Evolutionary conservation across 2,797 vertebrate species (phyloP).

Genomic region (Phylloscopus collybita): DNA sequence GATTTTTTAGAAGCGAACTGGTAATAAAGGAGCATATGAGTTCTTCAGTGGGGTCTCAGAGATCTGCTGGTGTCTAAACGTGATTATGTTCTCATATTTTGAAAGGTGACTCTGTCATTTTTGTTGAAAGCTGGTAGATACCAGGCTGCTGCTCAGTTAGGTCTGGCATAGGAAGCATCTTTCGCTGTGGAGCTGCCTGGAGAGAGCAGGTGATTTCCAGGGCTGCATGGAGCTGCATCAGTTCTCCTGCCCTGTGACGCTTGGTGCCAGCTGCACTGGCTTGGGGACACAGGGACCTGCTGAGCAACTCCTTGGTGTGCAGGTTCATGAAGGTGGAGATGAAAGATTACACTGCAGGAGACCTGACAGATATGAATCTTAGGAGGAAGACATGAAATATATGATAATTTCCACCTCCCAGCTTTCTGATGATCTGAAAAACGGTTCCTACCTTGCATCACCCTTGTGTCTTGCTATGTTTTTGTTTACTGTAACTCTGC

Average conservation of each 20-base stretch:
- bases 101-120: neutral
- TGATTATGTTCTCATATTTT: neutral
- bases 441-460: neutral
- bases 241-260: neutral
- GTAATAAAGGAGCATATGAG: neutral
- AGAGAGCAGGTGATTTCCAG: neutral
- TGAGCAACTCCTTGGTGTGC: neutral
- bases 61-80: neutral
- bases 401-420: neutral
- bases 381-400: neutral
- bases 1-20: neutral
- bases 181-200: neutral
- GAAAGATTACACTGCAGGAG: neutral
- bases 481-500: neutral
- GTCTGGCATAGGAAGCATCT: neutral
- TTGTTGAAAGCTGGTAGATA: neutral
- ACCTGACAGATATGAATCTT: neutral
- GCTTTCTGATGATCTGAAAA: conserved; percentile 11
- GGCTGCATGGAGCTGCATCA: neutral
- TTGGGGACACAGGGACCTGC: neutral
- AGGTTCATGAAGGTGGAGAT: neutral
- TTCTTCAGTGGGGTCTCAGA: neutral
- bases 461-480: neutral
- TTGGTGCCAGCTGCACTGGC: neutral
- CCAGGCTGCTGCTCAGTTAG: rapidly evolving